phyloP scores from a whole-genome alignment of 1,140 invertebrate species.

The Drosophila pandora region DNA sequence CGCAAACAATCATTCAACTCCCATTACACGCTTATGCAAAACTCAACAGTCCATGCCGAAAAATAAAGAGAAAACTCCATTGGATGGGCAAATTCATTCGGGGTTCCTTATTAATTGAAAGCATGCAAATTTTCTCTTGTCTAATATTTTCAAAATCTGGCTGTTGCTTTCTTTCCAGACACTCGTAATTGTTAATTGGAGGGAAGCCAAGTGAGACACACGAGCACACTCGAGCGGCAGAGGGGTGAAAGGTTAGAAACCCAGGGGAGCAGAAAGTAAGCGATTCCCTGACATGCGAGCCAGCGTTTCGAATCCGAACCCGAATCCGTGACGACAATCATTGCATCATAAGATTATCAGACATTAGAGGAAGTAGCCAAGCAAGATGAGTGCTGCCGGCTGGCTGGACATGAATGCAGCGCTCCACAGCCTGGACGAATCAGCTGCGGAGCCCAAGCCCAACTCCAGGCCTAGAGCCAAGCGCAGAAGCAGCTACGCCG shows the following conservation, averaged over 20 bases:
- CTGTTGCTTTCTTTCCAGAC: conserved; percentile 39
- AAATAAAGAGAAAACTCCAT: conserved; percentile 15
- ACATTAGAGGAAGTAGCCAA: conserved; percentile 45
- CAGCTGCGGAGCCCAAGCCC: conserved; percentile 19
- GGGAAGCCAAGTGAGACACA: conserved; percentile 44
- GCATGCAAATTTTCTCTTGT: conserved; percentile 68
- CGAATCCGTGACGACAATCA: conserved; percentile 41
- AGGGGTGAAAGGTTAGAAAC: conserved; percentile 42
- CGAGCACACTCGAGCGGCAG: neutral
- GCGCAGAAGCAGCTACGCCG: conserved; percentile 32
- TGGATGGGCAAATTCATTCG: conserved; percentile 24
- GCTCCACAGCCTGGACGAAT: conserved; percentile 26
- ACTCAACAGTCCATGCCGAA: conserved; percentile 65
- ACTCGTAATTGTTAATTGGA: conserved; percentile 57
- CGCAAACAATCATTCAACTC: conserved; percentile 9
- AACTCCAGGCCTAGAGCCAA: conserved; percentile 12
- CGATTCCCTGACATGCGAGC: conserved; percentile 58
- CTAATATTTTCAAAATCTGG: conserved; percentile 20
- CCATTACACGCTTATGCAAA: conserved; percentile 26
- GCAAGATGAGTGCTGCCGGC: conserved; percentile 63
- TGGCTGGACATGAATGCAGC: conserved; percentile 61
- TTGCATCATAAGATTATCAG: conserved; percentile 61
- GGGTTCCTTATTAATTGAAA: conserved; percentile 69
- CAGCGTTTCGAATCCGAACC: conserved; percentile 15
- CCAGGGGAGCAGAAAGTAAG: conserved; percentile 64